Base-by-base conservation (phyloP, 2,797 vertebrate genomes). In the Cirrhinus molitorella region DNA sequence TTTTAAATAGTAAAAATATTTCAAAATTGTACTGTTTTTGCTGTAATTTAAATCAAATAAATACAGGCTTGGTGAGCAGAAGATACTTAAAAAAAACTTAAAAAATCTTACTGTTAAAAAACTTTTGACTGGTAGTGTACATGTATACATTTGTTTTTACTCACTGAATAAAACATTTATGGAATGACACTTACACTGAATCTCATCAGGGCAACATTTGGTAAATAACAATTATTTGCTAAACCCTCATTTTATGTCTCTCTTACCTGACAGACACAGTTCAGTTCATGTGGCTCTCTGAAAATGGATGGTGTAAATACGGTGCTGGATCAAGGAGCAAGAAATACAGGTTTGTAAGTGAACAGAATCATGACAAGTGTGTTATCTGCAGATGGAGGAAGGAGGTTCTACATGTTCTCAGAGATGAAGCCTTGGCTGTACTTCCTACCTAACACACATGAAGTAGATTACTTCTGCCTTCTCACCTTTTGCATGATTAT, bases 331-430 rank as follows among this genome's bases (percentile, higher is more conserved):
- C 14, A 61, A 28, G 59, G 99, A 85, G 16, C 3, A 65, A 31
- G 61, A 19, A 65, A 34, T 34, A 65, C 28, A 25, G 61, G 25
- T 17, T 95, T 94, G 92, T 97, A 98, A 79, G 97, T 97, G 0
- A 96, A 97, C 93, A 99, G 96, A 91, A 99, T 97, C 98, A 99
- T 99, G 0, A 97, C 97, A 0, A 99, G 93, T 0, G 95, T 92
- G 79, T 99, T 95, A 0, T 49, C 47, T 17, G 37, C 37, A 40
- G 37, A 40, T 8, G 7, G 37, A 40, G 37, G 47, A 17, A 49
- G 47, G 47, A 16, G 31, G 31, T 34, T 34, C 96, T 0, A 92
- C 97, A 99, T 97, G 45, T 97, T 95, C 74, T 43, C 95, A 2
- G 85, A 97, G 93, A 99, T 97, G 85, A 97, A 99, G 66, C 98